Evolutionary conservation across 2,113 vertebrate genomes (phyloP), one percentile per base, ranked within the genome.

Genomic region (Tychaedon coryphoeus): DNA sequence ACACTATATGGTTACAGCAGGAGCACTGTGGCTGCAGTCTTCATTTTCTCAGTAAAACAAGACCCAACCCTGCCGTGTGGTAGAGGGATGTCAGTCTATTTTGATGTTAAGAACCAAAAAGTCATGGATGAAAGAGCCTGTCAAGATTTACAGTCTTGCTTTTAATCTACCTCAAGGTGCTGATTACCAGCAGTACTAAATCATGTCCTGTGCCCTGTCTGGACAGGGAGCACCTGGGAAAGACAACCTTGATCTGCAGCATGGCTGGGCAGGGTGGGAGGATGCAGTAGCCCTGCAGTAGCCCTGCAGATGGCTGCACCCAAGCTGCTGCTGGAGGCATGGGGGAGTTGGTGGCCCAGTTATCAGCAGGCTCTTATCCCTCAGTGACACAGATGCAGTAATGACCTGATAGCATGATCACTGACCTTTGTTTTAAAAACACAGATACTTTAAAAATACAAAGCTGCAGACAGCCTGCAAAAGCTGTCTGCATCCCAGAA

Each of bases 391-490:
- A 81, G 83, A 94, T 86, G 75, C 56, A 74, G 60, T 19, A 86
- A 74, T 50, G 90, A 83, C 79, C 88, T 91, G 94, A 96, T 94
- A 96, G 40, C 51, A 28, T 10, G 86, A 90, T 86, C 64, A 16
- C 48, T 84, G 93, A 92, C 94, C 96, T 95, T 95, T 96, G 94
- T 78, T 92, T 93, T 86, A 76, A 88, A 93, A 96, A 47, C 92
- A 74, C 51, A 84, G 72, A 95, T 96, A 61, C 76, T 95, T 96
- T 77, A 81, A 56, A 92, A 95, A 94, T 71, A 81, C 82, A 84
- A 92, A 91, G 90, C 72, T 86, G 82, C 75, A 97, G 95, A 92
- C 94, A 94, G 95, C 69, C 92, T 96, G 86, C 65, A 90, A 88
- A 97, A 84, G 92, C 95, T 78, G 86, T 96, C 93, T 95, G 65